These are phyloP conservation scores for Percopsis transmontana DNA, from an alignment of 2,113 vertebrate genomes.

Conservation along the genomic window DNA sequence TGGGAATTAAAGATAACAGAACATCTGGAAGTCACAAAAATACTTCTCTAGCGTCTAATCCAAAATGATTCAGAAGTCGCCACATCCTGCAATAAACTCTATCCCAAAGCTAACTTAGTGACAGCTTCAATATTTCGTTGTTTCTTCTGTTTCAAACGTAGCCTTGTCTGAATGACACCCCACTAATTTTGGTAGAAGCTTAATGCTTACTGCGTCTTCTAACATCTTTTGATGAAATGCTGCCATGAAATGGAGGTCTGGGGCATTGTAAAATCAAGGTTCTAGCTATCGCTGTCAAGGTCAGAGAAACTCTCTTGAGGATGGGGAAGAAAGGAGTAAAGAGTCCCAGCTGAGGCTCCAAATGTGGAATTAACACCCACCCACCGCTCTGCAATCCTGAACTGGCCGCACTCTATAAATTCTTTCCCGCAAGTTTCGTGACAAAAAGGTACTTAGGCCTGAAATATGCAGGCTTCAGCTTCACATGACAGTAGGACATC, in stretches of 20 bases:
- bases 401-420: slow-evolving; percentile 60
- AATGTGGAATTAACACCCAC: neutral
- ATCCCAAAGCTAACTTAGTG: slow-evolving; percentile 56
- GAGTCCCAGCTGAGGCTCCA: neutral
- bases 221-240: slow-evolving; percentile 22
- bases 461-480: slow-evolving; percentile 68
- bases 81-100: slow-evolving; percentile 62
- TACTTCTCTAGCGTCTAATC: slow-evolving; percentile 64
- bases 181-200: slow-evolving; percentile 43
- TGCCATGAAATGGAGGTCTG: slow-evolving; percentile 7
- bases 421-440: slow-evolving; percentile 68
- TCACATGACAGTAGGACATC: slow-evolving; percentile 65
- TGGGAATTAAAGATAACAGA: slow-evolving; percentile 76
- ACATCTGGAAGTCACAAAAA: slow-evolving; percentile 77
- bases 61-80: slow-evolving; percentile 68
- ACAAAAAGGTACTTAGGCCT: slow-evolving; percentile 68
- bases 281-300: slow-evolving; percentile 16
- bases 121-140: slow-evolving; percentile 50
- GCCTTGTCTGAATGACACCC: slow-evolving; percentile 32
- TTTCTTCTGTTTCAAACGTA: slow-evolving; percentile 14
- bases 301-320: slow-evolving; percentile 3
- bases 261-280: neutral
- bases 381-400: slow-evolving; percentile 6
- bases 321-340: neutral
- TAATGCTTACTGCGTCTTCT: slow-evolving; percentile 28